Percentiles rank a stretch among this genome's conserved stretches.
Evolutionary conservation across 1,140 invertebrate species (phyloP).

Genomic region (Dinoponera quadriceps): DNA sequence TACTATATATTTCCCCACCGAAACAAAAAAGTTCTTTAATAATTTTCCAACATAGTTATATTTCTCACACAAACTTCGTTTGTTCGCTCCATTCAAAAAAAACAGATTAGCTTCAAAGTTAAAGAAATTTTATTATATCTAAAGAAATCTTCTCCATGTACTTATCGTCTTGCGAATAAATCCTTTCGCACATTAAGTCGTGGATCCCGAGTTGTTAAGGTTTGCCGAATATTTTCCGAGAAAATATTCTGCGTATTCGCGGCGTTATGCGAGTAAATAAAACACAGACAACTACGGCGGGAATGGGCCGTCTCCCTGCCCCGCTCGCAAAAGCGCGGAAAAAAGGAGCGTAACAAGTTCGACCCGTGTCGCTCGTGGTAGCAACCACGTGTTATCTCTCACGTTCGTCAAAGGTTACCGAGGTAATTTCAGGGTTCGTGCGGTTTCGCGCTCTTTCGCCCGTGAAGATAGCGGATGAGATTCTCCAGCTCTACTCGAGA

Average conservation of each 20-base stretch:
- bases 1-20: too few species aligned
- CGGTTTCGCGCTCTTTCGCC: constrained; percentile 63
- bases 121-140: too few species aligned
- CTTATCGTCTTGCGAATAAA: neutral
- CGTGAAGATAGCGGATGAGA: neutral
- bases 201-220: neutral
- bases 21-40: too few species aligned
- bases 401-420: constrained; percentile 68
- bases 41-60: too few species aligned
- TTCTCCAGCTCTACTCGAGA: neutral
- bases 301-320: neutral
- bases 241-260: neutral
- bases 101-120: too few species aligned
- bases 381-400: constrained; percentile 61
- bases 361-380: constrained; percentile 16
- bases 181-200: neutral
- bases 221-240: neutral
- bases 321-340: neutral
- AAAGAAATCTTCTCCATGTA: neutral
- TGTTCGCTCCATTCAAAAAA: too few species aligned
- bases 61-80: too few species aligned
- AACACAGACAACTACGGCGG: neutral
- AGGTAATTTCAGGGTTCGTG: constrained; percentile 58
- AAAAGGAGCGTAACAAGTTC: constrained; percentile 12
- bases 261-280: neutral